Conservation (phyloP, 2,113 vertebrate species). For the Melanerpes aurifrons region DNA sequence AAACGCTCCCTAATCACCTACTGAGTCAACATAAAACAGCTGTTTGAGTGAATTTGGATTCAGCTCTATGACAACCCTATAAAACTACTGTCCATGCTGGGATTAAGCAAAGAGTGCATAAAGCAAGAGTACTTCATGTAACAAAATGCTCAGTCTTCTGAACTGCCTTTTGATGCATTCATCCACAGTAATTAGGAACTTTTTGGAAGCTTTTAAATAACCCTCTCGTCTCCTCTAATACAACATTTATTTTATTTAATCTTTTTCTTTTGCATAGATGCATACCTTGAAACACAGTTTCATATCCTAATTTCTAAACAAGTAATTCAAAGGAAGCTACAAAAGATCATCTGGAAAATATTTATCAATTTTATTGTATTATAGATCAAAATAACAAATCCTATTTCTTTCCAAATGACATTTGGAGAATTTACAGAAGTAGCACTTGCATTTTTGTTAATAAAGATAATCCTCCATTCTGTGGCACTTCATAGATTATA, state of each 20-base stretch:
- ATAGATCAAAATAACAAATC: background rate
- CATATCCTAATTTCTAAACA: background rate
- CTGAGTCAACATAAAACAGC: background rate
- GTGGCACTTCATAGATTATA: background rate
- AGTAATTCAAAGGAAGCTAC: background rate
- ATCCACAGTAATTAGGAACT: background rate
- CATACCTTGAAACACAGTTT: background rate
- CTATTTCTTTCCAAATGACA: background rate
- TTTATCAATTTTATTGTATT: background rate
- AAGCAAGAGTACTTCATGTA: background rate
- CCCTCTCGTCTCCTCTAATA: background rate
- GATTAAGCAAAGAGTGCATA: background rate
- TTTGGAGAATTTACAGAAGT: background rate
- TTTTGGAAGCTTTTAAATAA: background rate
- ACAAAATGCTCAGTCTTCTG: background rate
- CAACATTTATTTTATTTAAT: background rate
- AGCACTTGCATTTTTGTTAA: conserved; percentile 18
- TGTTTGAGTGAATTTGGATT: background rate
- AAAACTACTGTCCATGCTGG: background rate
- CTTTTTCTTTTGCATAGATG: background rate
- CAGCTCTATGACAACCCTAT: background rate
- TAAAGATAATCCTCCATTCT: conserved; percentile 4
- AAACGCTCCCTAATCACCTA: background rate
- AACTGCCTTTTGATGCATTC: background rate
- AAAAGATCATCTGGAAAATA: background rate